Conservation (phyloP, 2,797 vertebrate species). For the Rhynchotus rufescens region DNA sequence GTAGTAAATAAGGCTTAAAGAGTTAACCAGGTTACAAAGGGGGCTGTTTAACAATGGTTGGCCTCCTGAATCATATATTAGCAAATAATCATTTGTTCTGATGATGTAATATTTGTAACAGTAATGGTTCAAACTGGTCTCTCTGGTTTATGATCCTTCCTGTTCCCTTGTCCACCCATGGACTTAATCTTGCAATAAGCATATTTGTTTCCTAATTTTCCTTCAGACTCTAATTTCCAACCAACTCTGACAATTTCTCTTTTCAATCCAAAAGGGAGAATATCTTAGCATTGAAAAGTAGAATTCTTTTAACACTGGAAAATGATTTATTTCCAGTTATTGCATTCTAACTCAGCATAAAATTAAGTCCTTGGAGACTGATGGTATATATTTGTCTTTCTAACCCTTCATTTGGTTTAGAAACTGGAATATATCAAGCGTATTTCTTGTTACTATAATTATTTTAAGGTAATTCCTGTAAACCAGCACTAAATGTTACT, state of each 20-base stretch:
- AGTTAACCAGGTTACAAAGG: conserved; percentile 46
- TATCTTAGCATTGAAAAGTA: background rate
- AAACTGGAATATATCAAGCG: background rate
- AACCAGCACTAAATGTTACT: background rate
- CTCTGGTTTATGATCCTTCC: conserved; percentile 65
- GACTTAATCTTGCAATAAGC: conserved; percentile 47
- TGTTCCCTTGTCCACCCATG: conserved; percentile 19
- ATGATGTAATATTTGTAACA: conserved; percentile 63
- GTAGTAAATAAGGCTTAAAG: background rate
- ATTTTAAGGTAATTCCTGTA: background rate
- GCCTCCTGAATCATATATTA: conserved; percentile 63
- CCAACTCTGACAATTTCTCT: background rate
- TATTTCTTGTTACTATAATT: background rate
- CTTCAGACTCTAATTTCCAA: background rate
- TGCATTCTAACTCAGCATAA: conserved; percentile 5
- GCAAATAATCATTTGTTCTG: conserved; percentile 62
- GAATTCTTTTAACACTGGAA: background rate
- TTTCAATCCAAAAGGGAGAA: background rate
- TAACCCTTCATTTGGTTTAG: conserved; percentile 23
- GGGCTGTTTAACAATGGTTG: conserved; percentile 36
- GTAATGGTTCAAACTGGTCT: conserved; percentile 64
- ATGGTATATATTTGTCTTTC: background rate
- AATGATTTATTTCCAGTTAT: background rate
- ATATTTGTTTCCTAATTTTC: conserved; percentile 25
- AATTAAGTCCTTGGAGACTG: background rate